Evolutionary conservation across 2,797 vertebrate genomes (phyloP).

Genomic region (Myripristis murdjan): DNA sequence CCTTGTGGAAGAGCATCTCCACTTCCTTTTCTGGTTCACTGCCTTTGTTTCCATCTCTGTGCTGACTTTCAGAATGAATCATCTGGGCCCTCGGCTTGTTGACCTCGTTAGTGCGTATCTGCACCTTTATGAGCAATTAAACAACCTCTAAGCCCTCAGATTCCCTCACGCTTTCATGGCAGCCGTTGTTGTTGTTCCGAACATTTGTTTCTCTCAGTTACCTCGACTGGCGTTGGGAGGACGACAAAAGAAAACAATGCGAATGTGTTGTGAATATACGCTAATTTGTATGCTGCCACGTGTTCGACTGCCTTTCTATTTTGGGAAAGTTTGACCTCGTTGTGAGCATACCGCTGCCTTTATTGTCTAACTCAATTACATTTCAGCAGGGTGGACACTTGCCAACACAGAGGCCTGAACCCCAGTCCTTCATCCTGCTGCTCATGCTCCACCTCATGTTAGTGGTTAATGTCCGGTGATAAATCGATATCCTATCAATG

Average conservation of each 20-base stretch:
- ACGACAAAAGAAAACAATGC: constrained; percentile 35
- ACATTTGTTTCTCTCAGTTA: background rate
- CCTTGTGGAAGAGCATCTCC: constrained; percentile 23
- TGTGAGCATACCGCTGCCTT: background rate
- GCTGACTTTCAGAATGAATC: no score
- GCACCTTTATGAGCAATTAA: background rate
- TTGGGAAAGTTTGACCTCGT: background rate
- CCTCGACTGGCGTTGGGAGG: no score
- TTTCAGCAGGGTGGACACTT: background rate
- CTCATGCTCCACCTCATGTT: no score
- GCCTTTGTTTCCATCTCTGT: constrained; percentile 15
- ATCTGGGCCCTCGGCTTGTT: no score
- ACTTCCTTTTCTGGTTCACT: background rate
- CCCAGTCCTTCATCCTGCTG: background rate
- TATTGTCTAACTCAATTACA: background rate
- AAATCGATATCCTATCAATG: no score
- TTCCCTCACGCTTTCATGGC: no score
- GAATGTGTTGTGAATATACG: background rate
- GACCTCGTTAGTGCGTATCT: no score
- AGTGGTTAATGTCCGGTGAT: no score
- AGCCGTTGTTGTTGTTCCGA: background rate
- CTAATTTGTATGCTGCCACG: constrained; percentile 1
- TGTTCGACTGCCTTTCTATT: background rate
- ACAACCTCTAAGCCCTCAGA: background rate
- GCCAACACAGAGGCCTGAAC: background rate